Percentiles rank a stretch among this genome's conserved stretches.
These are phyloP conservation scores for Shinisaurus crocodilurus DNA, from an alignment of 2,113 vertebrate genomes.

Conservation along the genomic window DNA sequence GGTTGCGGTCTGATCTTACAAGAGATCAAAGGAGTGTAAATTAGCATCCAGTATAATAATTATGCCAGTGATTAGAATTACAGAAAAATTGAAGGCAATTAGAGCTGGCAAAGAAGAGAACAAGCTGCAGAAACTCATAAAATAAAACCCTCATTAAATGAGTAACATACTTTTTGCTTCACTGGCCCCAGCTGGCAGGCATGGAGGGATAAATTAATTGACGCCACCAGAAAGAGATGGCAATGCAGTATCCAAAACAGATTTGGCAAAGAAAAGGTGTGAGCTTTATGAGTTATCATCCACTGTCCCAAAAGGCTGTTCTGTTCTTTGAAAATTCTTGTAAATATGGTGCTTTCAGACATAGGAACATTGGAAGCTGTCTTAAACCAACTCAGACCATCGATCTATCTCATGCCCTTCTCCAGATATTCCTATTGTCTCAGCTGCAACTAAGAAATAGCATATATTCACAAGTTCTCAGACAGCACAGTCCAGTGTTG, in stretches of 20 bases:
- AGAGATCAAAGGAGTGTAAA: conserved; percentile 46
- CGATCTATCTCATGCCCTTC: neutral
- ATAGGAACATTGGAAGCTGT: neutral
- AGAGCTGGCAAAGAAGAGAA: conserved; percentile 3
- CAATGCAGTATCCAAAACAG: conserved; percentile 5
- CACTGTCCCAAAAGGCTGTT: neutral
- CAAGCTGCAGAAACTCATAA: conserved; percentile 20
- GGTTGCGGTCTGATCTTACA: conserved; percentile 14
- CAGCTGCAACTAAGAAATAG: neutral
- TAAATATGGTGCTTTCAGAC: neutral
- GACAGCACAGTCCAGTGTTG: too few species aligned
- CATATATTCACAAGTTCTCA: neutral
- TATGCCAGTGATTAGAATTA: conserved; percentile 39
- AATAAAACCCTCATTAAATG: conserved; percentile 17
- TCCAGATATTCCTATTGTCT: neutral
- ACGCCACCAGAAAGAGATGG: neutral
- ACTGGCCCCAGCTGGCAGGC: conserved; percentile 27
- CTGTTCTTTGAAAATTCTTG: conserved; percentile 19
- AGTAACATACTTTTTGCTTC: conserved; percentile 13
- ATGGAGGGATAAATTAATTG: neutral
- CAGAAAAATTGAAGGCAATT: conserved; percentile 11
- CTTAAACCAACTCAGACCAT: neutral
- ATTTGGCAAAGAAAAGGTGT: conserved; percentile 1
- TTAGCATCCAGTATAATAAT: conserved; percentile 22
- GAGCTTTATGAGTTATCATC: neutral